These are phyloP conservation scores for Anisognathus igniventris DNA, from an alignment of 2,797 vertebrate species.

Conservation along the genomic window DNA sequence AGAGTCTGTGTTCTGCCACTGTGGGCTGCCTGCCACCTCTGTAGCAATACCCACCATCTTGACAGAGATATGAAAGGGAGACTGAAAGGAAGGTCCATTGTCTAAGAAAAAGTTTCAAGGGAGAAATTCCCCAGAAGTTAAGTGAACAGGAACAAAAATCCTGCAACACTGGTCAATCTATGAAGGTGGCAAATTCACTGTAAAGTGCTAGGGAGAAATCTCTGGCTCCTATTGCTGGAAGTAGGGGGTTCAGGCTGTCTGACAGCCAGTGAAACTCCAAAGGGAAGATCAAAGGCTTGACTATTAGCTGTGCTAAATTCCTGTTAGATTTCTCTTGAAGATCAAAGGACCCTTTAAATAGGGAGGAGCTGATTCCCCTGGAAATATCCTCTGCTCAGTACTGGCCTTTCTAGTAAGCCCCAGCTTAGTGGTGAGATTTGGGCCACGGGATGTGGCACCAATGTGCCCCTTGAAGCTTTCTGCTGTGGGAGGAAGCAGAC, in stretches of 20 bases:
- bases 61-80: not conserved
- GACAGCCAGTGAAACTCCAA: not conserved
- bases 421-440: not conserved
- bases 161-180: not conserved
- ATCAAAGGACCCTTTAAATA: slow-evolving; percentile 44
- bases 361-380: not conserved
- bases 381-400: not conserved
- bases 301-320: slow-evolving; percentile 29
- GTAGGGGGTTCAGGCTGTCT: not conserved
- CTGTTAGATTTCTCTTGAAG: slow-evolving; percentile 10
- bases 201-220: not conserved
- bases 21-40: not conserved
- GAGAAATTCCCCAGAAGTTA: not conserved
- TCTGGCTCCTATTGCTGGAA: not conserved
- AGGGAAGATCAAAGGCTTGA: slow-evolving; percentile 2
- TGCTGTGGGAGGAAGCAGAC: not conserved
- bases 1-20: not conserved
- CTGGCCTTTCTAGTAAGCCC: not conserved
- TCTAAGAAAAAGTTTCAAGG: not conserved
- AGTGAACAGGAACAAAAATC: not conserved
- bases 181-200: not conserved
- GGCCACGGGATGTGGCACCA: not conserved
- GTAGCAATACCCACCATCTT: not conserved
- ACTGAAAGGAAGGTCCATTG: not conserved
- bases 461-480: not conserved